Conservation (phyloP, 1,140 invertebrate species). For the Oryctes rhinoceros region DNA sequence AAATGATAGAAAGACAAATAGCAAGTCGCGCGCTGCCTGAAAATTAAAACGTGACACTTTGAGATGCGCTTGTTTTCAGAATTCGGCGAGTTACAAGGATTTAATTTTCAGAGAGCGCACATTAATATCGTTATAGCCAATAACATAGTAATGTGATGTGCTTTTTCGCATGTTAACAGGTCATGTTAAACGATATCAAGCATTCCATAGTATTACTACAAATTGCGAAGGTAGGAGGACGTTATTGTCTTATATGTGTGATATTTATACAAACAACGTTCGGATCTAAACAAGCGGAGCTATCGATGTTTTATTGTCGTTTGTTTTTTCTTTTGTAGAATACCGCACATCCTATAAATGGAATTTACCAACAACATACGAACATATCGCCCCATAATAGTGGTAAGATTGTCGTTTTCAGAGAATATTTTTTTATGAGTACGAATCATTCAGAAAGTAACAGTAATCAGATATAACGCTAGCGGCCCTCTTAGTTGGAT, state of each 20-base stretch:
- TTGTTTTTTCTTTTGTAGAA: conserved; percentile 67
- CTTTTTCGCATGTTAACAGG: conserved; percentile 64
- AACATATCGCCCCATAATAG: conserved; percentile 29
- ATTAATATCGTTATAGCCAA: background rate
- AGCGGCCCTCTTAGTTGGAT: no score
- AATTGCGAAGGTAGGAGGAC: conserved; percentile 86
- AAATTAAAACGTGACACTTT: no score
- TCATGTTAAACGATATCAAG: conserved; percentile 92
- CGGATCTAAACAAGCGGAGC: background rate
- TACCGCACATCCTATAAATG: conserved; percentile 87
- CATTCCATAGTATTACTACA: conserved; percentile 97
- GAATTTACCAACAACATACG: conserved; percentile 71
- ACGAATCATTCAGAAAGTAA: no score
- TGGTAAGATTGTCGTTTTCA: background rate
- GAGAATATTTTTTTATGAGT: no score
- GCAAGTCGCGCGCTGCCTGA: no score
- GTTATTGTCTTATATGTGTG: background rate
- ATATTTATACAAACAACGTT: background rate
- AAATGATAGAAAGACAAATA: no score
- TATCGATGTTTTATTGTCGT: background rate
- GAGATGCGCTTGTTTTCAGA: no score
- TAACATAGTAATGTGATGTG: conserved; percentile 8
- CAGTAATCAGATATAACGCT: no score
- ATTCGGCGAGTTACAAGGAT: background rate
- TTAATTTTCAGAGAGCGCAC: background rate